Conservation (phyloP, 2,797 vertebrate species). For the Rhinoraja longicauda region DNA sequence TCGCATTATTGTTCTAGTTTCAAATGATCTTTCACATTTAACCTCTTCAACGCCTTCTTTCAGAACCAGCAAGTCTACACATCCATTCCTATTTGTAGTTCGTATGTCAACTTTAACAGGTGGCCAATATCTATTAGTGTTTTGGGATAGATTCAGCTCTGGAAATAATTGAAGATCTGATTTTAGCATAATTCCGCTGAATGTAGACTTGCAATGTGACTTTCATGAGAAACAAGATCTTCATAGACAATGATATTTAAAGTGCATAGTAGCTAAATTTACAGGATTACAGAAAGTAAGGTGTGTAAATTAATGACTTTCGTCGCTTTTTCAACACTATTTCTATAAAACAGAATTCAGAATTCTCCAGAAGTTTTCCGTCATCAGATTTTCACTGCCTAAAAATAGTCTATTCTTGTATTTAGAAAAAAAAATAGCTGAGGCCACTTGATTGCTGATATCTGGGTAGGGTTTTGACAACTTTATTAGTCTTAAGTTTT, state of each 20-base stretch:
- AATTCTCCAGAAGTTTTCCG: slow-evolving; percentile 18
- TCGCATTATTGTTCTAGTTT: not conserved
- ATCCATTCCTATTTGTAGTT: slow-evolving; percentile 11
- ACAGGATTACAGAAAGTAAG: not conserved
- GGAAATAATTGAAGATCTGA: slow-evolving; percentile 30
- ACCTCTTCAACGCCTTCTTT: slow-evolving; percentile 31
- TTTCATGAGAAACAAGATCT: not conserved
- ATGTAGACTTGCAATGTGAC: slow-evolving; percentile 6
- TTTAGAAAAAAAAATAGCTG: slow-evolving; percentile 5
- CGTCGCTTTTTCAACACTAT: not conserved
- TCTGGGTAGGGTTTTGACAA: not conserved
- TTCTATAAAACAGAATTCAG: slow-evolving; percentile 22
- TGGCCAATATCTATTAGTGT: slow-evolving; percentile 25
- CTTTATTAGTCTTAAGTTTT: not conserved
- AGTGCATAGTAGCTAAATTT: slow-evolving; percentile 9
- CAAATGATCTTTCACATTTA: slow-evolving; percentile 5
- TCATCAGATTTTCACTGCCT: not conserved
- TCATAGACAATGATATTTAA: not conserved
- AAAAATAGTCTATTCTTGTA: not conserved
- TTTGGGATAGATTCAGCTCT: slow-evolving; percentile 29
- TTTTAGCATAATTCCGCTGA: slow-evolving; percentile 21
- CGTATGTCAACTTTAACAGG: slow-evolving; percentile 8
- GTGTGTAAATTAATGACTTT: not conserved
- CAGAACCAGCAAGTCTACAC: slow-evolving; percentile 10
- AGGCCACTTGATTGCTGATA: slow-evolving; percentile 9